Conservation (phyloP, 2,888 invertebrate genomes). For the Scelioninae gen. 1 region DNA sequence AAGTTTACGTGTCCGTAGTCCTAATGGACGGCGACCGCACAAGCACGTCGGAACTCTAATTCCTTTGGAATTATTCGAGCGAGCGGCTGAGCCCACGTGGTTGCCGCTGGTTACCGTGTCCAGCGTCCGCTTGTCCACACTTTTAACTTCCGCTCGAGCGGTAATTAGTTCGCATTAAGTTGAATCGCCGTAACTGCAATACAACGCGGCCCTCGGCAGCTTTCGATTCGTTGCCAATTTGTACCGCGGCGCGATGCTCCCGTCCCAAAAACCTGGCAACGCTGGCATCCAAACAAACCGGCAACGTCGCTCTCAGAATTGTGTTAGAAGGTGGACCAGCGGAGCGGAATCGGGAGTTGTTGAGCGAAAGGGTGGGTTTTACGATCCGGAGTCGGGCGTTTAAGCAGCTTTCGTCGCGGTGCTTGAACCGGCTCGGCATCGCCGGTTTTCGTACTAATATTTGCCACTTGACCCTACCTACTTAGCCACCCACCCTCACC, state of each 20-base stretch:
- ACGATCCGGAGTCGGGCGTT: constrained; percentile 74
- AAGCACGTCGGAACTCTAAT: constrained; percentile 73
- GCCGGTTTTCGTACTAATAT: constrained; percentile 84
- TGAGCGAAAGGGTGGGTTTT: constrained; percentile 71
- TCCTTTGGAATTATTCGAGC: constrained; percentile 75
- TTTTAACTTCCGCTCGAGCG: constrained; percentile 79
- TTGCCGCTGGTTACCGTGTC: constrained; percentile 63
- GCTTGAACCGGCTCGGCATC: constrained; percentile 78
- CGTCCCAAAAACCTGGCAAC: constrained; percentile 26
- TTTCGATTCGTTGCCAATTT: constrained; percentile 61
- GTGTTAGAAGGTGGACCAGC: constrained; percentile 73
- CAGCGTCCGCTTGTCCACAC: constrained; percentile 77
- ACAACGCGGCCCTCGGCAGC: constrained; percentile 33
- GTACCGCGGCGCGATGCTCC: constrained; percentile 19
- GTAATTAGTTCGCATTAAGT: constrained; percentile 82
- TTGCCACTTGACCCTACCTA: constrained; percentile 82
- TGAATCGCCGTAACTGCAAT: constrained; percentile 72
- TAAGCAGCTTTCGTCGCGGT: constrained; percentile 83
- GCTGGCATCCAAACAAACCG: constrained; percentile 59
- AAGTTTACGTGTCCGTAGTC: constrained; percentile 57
- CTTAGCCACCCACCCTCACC: constrained; percentile 70
- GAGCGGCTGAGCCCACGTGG: constrained; percentile 57
- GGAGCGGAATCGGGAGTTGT: constrained; percentile 70
- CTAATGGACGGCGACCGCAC: constrained; percentile 72
- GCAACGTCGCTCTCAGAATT: constrained; percentile 76